phyloP scores from a whole-genome alignment of 2,888 invertebrate species.

The Hanleya hanleyi region DNA sequence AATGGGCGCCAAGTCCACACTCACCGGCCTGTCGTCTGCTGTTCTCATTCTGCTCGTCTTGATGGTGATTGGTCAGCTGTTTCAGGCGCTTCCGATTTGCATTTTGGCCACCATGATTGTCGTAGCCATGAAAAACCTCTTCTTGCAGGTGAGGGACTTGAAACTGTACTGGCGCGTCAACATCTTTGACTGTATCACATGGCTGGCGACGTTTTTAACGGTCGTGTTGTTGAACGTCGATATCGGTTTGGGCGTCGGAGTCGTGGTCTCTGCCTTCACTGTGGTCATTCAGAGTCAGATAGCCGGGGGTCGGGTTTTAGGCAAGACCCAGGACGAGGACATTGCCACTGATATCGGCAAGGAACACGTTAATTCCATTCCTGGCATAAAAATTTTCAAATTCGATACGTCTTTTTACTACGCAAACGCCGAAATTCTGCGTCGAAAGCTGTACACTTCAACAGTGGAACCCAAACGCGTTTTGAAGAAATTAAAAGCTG shows the following conservation, averaged over 20 bases:
- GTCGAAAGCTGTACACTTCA: slow-evolving; percentile 35
- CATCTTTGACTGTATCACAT: slow-evolving; percentile 81
- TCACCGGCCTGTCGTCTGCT: slow-evolving; percentile 51
- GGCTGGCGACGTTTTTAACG: slow-evolving; percentile 54
- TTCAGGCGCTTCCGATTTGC: slow-evolving; percentile 58
- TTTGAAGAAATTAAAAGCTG: neutral
- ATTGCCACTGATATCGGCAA: neutral
- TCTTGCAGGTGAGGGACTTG: slow-evolving; percentile 81
- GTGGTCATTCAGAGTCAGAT: slow-evolving; percentile 46
- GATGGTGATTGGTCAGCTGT: slow-evolving; percentile 57
- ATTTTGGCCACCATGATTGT: slow-evolving; percentile 74
- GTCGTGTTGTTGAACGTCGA: slow-evolving; percentile 55
- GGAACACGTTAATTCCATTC: slow-evolving; percentile 17
- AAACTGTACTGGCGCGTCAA: slow-evolving; percentile 83
- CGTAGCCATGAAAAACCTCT: slow-evolving; percentile 72
- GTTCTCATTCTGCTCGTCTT: slow-evolving; percentile 60
- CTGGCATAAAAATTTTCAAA: slow-evolving; percentile 39
- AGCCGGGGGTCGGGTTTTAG: slow-evolving; percentile 30
- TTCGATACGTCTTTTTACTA: slow-evolving; percentile 43
- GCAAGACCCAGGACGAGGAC: neutral
- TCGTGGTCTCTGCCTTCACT: slow-evolving; percentile 46
- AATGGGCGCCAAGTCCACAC: slow-evolving; percentile 57
- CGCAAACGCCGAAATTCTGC: slow-evolving; percentile 44
- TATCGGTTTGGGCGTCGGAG: slow-evolving; percentile 58
- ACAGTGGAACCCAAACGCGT: slow-evolving; percentile 30